Evolutionary conservation across 2,797 vertebrate species (phyloP).

Genomic region (Antennarius maculatus): DNA sequence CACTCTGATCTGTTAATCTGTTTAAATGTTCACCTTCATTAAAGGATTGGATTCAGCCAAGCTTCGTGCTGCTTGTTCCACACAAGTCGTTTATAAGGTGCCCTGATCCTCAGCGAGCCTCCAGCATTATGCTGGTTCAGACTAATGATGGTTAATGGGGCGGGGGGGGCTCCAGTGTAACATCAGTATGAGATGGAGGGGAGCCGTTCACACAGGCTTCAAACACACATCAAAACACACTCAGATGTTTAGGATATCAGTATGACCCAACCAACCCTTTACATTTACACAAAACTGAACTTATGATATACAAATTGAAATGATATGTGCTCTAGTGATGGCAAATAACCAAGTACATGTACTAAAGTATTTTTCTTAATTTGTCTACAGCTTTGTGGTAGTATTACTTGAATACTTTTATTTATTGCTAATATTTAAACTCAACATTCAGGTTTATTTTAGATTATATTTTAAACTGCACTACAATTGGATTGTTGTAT

Average conservation of each 20-base stretch:
- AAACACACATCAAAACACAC: conserved; percentile 34
- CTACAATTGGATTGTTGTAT: too few species aligned
- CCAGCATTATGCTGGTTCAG: conserved; percentile 44
- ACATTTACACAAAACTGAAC: too few species aligned
- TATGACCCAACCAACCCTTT: too few species aligned
- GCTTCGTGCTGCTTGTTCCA: conserved; percentile 28
- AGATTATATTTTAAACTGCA: too few species aligned
- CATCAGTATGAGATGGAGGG: conserved; percentile 41
- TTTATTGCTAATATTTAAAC: too few species aligned
- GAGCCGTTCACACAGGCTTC: conserved; percentile 50
- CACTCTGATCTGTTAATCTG: conserved; percentile 61
- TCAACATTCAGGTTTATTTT: too few species aligned
- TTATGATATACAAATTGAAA: too few species aligned
- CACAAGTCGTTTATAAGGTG: conserved; percentile 51
- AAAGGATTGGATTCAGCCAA: conserved; percentile 47
- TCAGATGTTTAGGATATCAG: neutral
- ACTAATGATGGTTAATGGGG: conserved; percentile 69
- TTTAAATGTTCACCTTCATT: conserved; percentile 65
- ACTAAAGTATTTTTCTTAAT: too few species aligned
- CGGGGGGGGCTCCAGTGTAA: conserved; percentile 39
- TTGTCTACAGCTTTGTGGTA: too few species aligned
- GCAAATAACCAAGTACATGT: too few species aligned
- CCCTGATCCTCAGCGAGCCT: conserved; percentile 50
- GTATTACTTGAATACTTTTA: too few species aligned
- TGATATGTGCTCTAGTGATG: too few species aligned